Conservation (phyloP, 2,113 vertebrate species). For the Ailuropoda melanoleuca region DNA sequence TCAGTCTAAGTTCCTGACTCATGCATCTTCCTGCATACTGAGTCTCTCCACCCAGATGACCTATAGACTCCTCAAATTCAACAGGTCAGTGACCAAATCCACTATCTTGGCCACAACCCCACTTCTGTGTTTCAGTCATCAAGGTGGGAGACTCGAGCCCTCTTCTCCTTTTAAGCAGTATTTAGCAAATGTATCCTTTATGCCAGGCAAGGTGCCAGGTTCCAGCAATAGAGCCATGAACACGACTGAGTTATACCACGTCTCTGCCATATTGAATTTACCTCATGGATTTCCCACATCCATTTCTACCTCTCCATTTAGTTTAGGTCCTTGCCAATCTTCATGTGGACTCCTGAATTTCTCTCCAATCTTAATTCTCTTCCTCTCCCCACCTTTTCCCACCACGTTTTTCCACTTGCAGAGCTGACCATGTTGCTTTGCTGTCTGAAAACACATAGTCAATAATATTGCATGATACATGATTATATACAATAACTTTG, state of each 20-base stretch:
- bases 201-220: background rate
- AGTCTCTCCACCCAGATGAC: background rate
- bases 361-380: background rate
- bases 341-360: background rate
- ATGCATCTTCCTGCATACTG: background rate
- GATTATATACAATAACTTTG: background rate
- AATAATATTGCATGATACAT: background rate
- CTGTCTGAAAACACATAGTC: background rate
- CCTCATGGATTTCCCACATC: background rate
- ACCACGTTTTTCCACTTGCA: background rate
- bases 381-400: background rate
- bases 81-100: background rate
- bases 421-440: background rate
- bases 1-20: background rate
- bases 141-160: background rate
- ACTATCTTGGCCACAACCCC: background rate
- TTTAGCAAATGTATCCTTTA: background rate
- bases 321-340: background rate
- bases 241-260: background rate
- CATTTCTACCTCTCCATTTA: background rate
- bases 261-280: background rate
- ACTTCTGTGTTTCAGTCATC: background rate
- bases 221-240: background rate
- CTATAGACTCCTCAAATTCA: background rate
- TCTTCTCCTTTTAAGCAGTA: background rate